A percentile compares a stretch with the other conserved stretches of the same genome.
These are phyloP conservation scores for Desmodus rotundus DNA, from an alignment of 2,113 vertebrate genomes.

Conservation along the genomic window DNA sequence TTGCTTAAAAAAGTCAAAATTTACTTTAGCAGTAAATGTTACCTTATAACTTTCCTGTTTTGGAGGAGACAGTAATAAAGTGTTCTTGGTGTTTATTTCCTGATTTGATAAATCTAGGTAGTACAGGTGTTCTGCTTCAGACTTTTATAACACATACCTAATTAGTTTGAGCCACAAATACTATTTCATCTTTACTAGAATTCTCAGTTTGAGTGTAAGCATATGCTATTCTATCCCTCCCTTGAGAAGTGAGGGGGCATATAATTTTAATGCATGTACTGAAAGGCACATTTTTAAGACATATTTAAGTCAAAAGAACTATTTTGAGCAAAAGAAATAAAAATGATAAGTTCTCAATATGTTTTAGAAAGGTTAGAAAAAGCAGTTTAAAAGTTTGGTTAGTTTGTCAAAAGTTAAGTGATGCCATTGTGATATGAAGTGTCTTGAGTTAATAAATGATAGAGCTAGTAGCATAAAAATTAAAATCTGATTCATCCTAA, in stretches of 20 bases:
- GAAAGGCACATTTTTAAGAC: not conserved
- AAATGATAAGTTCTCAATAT: not conserved
- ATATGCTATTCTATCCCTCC: not conserved
- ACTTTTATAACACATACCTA: not conserved
- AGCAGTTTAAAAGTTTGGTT: not conserved
- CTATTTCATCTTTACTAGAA: slow-evolving; percentile 24
- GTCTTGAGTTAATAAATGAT: slow-evolving; percentile 3
- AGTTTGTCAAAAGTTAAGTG: not conserved
- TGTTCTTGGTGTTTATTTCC: not conserved
- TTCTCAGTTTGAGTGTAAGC: slow-evolving; percentile 19
- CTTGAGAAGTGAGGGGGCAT: not conserved
- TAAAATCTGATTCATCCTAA: not conserved
- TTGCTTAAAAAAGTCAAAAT: not conserved
- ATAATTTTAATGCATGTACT: not conserved
- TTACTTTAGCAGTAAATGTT: slow-evolving; percentile 29
- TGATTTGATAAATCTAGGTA: not conserved
- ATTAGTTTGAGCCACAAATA: slow-evolving; percentile 14
- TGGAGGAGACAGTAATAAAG: not conserved
- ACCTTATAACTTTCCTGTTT: not conserved
- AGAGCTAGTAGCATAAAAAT: not conserved
- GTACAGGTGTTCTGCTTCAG: not conserved
- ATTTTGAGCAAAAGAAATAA: slow-evolving; percentile 14
- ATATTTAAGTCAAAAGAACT: not conserved
- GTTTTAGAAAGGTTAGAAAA: not conserved
- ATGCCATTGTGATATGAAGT: not conserved